Conservation (phyloP, 2,113 vertebrate genomes). For the Aptenodytes patagonicus region DNA sequence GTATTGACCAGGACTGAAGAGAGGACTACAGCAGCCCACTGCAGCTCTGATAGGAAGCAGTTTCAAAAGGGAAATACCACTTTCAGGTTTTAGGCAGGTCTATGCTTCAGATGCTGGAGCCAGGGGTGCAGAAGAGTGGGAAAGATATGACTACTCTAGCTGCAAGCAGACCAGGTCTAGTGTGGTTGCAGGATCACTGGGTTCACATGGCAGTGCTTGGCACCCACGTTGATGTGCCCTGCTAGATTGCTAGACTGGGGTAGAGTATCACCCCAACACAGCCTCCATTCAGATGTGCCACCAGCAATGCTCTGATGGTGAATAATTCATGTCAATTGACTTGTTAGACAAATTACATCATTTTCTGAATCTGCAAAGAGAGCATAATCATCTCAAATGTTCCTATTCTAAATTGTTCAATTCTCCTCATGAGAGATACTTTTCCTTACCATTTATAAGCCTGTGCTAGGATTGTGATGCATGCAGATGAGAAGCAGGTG, state of each 20-base stretch:
- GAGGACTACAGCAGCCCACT: background rate
- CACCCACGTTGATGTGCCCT: rapidly evolving
- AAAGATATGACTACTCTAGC: background rate
- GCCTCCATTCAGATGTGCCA: background rate
- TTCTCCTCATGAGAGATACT: background rate
- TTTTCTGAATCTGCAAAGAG: background rate
- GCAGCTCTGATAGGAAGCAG: background rate
- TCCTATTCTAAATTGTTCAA: background rate
- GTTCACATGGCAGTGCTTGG: rapidly evolving
- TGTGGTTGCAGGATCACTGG: background rate
- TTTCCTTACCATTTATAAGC: background rate
- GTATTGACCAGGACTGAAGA: background rate
- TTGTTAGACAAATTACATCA: background rate
- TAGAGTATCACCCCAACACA: background rate
- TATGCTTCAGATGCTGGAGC: background rate
- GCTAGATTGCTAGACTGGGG: too few relatives aligned
- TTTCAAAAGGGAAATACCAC: background rate
- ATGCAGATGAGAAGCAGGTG: background rate
- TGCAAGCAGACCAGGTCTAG: background rate
- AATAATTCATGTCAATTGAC: background rate
- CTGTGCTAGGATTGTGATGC: background rate
- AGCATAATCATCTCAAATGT: background rate
- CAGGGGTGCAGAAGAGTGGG: background rate
- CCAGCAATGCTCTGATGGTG: background rate
- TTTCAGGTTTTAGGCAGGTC: background rate